Percentiles rank a stretch among this genome's conserved stretches.
phyloP scores from a whole-genome alignment of 2,113 vertebrate species.

The Puntigrus tetrazona region DNA sequence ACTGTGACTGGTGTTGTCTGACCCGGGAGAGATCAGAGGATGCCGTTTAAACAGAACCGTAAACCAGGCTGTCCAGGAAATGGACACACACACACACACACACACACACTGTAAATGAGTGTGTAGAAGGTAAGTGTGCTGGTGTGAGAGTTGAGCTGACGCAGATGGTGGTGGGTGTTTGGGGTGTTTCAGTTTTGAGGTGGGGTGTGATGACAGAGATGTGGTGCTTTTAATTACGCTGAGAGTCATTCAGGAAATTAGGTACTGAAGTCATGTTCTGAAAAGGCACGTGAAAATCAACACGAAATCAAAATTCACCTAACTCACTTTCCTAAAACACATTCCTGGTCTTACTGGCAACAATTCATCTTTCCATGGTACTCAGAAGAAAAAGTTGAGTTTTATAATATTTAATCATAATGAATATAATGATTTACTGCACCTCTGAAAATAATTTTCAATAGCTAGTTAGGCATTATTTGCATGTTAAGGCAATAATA shows the following conservation, averaged over 20 bases:
- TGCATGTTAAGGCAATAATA: not conserved
- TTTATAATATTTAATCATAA: not conserved
- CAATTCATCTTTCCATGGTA: not conserved
- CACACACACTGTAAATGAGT: slow-evolving; percentile 30
- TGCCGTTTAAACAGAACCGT: slow-evolving; percentile 56
- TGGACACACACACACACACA: slow-evolving; percentile 39
- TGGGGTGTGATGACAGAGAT: slow-evolving; percentile 22
- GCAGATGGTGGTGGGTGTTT: slow-evolving; percentile 42
- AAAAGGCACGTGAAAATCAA: not conserved
- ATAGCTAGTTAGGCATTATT: not conserved
- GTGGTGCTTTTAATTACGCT: not conserved
- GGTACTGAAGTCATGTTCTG: not conserved
- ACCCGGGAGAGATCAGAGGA: slow-evolving; percentile 68
- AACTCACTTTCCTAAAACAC: not conserved
- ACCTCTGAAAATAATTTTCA: not conserved
- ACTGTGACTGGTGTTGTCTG: slow-evolving; percentile 49
- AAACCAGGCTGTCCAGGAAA: slow-evolving; percentile 48
- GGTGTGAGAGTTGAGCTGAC: slow-evolving; percentile 44
- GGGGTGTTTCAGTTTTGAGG: slow-evolving; percentile 3
- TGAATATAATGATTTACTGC: not conserved
- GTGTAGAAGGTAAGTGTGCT: not conserved
- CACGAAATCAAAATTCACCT: not conserved
- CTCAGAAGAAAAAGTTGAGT: not conserved
- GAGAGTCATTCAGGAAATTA: slow-evolving; percentile 8
- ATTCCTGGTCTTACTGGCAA: not conserved